A percentile compares a stretch with the other conserved stretches of the same genome.
Evolutionary conservation across 1,140 invertebrate species (phyloP).

Genomic region (Nilaparvata lugens): DNA sequence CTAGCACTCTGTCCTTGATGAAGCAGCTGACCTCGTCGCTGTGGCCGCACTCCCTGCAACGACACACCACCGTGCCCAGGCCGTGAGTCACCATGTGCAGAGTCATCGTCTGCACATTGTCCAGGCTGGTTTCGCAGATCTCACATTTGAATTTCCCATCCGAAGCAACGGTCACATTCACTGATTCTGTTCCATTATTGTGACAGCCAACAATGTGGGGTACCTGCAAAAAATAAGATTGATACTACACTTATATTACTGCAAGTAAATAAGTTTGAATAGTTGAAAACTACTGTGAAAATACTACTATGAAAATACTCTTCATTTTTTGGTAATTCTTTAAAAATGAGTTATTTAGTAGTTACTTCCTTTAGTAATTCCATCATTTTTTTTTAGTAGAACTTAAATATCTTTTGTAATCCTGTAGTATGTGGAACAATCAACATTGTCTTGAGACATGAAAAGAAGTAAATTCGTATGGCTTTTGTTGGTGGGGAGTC

Average conservation of each 20-base stretch:
- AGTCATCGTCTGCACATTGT: slow-evolving; percentile 15
- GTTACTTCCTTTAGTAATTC: neutral
- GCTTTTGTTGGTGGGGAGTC: no score
- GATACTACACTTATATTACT: no score
- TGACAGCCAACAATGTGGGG: neutral
- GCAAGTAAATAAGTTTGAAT: no score
- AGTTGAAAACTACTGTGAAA: neutral
- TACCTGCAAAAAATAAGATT: neutral
- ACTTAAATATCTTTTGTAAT: no score
- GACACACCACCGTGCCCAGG: slow-evolving; percentile 22
- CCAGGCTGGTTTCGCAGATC: slow-evolving; percentile 16
- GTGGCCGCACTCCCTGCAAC: slow-evolving; percentile 22
- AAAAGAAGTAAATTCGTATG: no score
- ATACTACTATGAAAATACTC: neutral
- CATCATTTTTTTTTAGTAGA: neutral
- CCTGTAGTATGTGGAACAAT: neutral
- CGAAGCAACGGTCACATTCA: slow-evolving; percentile 13
- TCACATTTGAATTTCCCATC: slow-evolving; percentile 20
- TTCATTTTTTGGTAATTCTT: neutral
- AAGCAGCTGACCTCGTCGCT: slow-evolving; percentile 18
- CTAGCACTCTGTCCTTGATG: slow-evolving; percentile 4
- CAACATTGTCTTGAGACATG: neutral
- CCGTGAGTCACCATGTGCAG: slow-evolving; percentile 24
- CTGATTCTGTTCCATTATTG: neutral
- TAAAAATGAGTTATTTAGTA: neutral